These are phyloP conservation scores for Blastomussa wellsi DNA, from an alignment of 92 coral and sea anemone genomes.

Conservation along the genomic window DNA sequence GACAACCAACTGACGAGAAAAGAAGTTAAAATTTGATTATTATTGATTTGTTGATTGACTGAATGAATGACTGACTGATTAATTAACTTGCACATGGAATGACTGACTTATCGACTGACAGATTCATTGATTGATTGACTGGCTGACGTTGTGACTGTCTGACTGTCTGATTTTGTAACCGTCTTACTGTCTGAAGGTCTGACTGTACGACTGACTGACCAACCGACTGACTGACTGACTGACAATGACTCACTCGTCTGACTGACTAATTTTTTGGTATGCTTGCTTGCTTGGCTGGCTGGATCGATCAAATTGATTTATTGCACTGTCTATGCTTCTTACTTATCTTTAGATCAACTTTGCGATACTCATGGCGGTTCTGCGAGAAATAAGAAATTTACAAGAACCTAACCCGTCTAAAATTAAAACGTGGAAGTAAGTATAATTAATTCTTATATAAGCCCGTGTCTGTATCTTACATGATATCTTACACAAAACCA, in stretches of 20 bases:
- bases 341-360: slow-evolving; percentile 21
- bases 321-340: no score
- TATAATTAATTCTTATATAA: no score
- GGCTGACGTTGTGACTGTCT: slow-evolving; percentile 20
- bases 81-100: slow-evolving; percentile 12
- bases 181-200: background rate
- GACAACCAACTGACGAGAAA: no score
- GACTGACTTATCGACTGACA: slow-evolving; percentile 30
- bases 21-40: no score
- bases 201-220: background rate
- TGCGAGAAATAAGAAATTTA: slow-evolving; percentile 33
- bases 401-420: slow-evolving; percentile 31
- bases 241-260: background rate
- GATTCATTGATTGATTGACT: slow-evolving; percentile 8
- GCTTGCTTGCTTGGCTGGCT: background rate
- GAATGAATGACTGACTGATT: slow-evolving; percentile 4
- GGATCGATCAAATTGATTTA: no score
- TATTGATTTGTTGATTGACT: no score
- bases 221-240: slow-evolving; percentile 2
- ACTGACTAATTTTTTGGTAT: background rate
- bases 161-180: slow-evolving; percentile 1
- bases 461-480: no score
- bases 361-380: slow-evolving; percentile 23
- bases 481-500: no score
- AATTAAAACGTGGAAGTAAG: slow-evolving; percentile 31